A percentile compares a stretch with the other conserved stretches of the same genome.
phyloP scores from a whole-genome alignment of 2,888 invertebrate species.

The Leucophora obtusa region DNA sequence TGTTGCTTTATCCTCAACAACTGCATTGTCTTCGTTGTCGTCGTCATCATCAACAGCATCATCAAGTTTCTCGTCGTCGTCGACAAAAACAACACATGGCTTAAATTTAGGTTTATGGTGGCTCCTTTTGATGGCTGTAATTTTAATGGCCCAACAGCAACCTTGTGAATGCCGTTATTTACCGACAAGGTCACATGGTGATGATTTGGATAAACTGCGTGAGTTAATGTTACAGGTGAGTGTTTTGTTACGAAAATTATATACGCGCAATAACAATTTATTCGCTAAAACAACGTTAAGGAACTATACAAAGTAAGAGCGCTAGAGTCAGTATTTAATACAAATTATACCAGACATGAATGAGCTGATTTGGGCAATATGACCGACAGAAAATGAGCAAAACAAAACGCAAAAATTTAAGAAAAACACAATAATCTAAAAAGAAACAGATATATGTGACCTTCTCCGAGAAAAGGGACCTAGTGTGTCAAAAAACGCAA shows the following conservation, averaged over 20 bases:
- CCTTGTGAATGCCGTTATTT: conserved; percentile 79
- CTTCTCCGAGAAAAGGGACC: too few relatives aligned
- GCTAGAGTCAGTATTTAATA: too few relatives aligned
- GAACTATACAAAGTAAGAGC: too few relatives aligned
- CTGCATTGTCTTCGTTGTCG: conserved; percentile 15
- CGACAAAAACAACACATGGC: conserved; percentile 58
- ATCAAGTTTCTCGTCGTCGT: conserved; percentile 28
- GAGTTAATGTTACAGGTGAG: conserved; percentile 81
- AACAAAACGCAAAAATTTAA: too few relatives aligned
- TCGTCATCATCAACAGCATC: conserved; percentile 21
- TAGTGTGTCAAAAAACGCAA: too few relatives aligned
- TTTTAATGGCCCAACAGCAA: conserved; percentile 71
- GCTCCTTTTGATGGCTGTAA: conserved; percentile 69
- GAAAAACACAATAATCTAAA: too few relatives aligned
- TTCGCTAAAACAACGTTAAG: too few relatives aligned
- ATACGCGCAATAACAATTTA: too few relatives aligned
- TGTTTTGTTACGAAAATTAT: conserved; percentile 17
- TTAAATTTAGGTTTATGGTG: conserved; percentile 67
- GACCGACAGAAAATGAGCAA: too few relatives aligned
- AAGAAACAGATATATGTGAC: too few relatives aligned
- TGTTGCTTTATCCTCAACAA: conserved; percentile 11
- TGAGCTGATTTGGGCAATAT: too few relatives aligned
- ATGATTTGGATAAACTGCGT: conserved; percentile 80
- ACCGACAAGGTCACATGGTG: conserved; percentile 80
- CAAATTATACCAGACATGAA: too few relatives aligned